phyloP scores from a whole-genome alignment of 92 coral and sea anemone genomes.

The Epizoanthus scotinus region DNA sequence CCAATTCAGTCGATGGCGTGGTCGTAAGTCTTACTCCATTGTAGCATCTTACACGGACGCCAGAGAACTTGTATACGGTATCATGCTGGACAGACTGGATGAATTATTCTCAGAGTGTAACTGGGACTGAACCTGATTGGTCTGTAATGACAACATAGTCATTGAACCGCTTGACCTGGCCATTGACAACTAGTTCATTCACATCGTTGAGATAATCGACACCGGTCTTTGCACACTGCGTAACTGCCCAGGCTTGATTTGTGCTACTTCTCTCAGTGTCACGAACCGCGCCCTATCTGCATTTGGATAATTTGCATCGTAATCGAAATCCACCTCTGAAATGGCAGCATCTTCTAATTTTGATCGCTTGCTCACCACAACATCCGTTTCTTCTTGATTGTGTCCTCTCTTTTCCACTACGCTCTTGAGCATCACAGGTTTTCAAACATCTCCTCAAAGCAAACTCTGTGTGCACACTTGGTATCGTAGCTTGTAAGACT shows the following conservation, averaged over 20 bases:
- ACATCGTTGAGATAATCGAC: not conserved
- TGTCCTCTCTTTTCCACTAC: not conserved
- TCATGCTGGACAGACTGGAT: not conserved
- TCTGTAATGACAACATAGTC: not conserved
- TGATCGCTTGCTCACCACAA: not conserved
- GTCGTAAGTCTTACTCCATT: slow-evolving; percentile 1
- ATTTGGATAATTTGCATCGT: not conserved
- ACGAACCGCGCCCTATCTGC: not conserved
- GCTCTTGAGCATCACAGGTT: not conserved
- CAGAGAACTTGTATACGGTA: not conserved
- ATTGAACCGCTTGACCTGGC: slow-evolving; percentile 1
- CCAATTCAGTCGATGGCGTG: not conserved
- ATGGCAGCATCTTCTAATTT: not conserved
- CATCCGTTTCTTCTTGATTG: not conserved
- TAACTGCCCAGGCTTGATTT: slow-evolving; percentile 6
- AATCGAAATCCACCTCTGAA: not conserved
- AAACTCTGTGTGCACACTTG: not conserved
- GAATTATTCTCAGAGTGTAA: slow-evolving; percentile 18
- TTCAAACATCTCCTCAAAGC: not conserved
- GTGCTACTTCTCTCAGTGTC: not conserved
- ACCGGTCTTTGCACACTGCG: not conserved
- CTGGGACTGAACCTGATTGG: not conserved
- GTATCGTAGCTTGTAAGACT: too few species aligned
- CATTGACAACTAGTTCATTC: not conserved
- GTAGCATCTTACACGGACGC: not conserved